Base-by-base conservation (phyloP, 2,797 vertebrate species). In the Synanceia verrucosa region DNA sequence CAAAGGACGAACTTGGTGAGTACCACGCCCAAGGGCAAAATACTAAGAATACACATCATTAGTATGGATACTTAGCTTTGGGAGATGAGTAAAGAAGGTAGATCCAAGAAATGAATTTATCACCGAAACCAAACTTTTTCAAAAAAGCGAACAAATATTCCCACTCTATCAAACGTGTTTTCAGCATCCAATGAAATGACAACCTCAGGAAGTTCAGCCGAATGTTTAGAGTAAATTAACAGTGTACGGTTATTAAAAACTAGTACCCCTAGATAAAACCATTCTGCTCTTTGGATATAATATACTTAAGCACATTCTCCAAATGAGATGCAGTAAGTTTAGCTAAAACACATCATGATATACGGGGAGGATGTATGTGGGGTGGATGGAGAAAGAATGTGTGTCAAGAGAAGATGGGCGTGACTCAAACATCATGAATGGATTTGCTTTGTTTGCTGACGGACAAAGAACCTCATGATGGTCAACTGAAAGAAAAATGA, bases 361-460 rank as follows among this genome's bases (percentile, higher is more conserved):
- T 43, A 47, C 33, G 18, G 4, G 19, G 1, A 18, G 12, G 21
- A 16, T 36, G 5, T 41, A 18, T 41, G 24, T 44, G 9, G 12
- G 14, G 33, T 51, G 26, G 18, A 63, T 6, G 18, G 37, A 48
- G 9, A 46, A 63, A 28, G 16, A 69, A 57, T 66, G n/a, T 16
- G 52, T 61, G 13, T 39, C 26, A 58, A 57, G 18, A 51, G 47
- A 24, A 8, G 6, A 18, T 36, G 53, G 57, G 37, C 28, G 23
- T 70, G 43, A 59, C 50, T 53, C 8, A 33, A 14, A 33, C 18
- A 50, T 53, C n/a, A 56, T 71, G 47, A 82, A 76, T 61, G n/a
- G 39, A 29, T 57, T 48, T 12, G 26, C 47, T 76, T 57, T 76
- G 28, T 86, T 76, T 74, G 34, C 48, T 41, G 36, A 41, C 36